Evolutionary conservation across 2,888 invertebrate genomes (phyloP), one percentile per base, ranked within the genome.

Genomic region (Galeruca laticollis): DNA sequence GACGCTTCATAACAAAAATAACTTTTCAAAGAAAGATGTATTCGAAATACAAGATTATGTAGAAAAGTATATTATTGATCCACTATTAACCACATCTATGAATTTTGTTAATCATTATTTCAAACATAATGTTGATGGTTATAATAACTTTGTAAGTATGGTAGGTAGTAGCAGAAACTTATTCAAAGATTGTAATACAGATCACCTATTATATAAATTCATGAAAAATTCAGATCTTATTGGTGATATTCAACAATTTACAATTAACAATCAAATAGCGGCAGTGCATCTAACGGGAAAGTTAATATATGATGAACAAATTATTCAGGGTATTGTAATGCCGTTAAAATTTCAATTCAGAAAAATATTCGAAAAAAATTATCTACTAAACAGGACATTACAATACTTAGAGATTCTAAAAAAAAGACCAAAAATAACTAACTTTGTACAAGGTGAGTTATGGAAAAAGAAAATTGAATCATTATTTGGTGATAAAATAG

Each of bases 251-350:
- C 8, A 40, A 40, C 10, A 40, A 40, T 40, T 40, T 40, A 40
- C n/a, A n/a, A n/a, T n/a, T n/a, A n/a, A n/a, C n/a, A n/a, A n/a
- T n/a, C n/a, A n/a, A n/a, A n/a, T n/a, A 40, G 10, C 8, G 11
- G 10, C 61, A 40, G 6, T 35, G 8, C 67, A 68, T 52, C 37
- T n/a, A 20, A 31, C n/a, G 4, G 67, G 61, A 9, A 60, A 40
- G 51, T 56, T 68, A 13, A 21, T 52, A 26, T 61, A 68, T 43
- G 40, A 64, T 35, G 57, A 63, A 54, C 60, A 59, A 60, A 54
- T 33, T 43, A 37, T n/a, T 56, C 10, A 40, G 74, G 83, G 87
- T 86, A n/a, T 88, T 87, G 0, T 86, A 31, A 65, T 68, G 68
- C 65, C 71, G 10, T 40, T 40, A 40, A 40, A 10, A 10, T 40